Percentiles rank a stretch among this genome's conserved stretches.
These are phyloP conservation scores for Brachionus paranguensis DNA, from an alignment of 1,140 invertebrate species.

Conservation along the genomic window DNA sequence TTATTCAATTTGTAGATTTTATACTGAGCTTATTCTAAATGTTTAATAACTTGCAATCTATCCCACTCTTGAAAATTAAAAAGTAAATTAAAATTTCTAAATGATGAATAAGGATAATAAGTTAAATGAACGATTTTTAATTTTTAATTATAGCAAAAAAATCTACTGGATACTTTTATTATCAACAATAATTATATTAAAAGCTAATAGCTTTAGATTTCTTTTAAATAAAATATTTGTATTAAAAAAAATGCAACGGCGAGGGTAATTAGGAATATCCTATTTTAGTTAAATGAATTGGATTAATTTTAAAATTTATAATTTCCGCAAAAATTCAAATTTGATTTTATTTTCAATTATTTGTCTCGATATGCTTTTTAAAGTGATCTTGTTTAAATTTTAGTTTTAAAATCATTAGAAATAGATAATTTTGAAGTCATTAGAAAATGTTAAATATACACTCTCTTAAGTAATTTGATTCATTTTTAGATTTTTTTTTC, in stretches of 20 bases:
- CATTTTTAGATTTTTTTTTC: neutral
- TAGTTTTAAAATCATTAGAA: neutral
- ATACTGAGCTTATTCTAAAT: too few species aligned
- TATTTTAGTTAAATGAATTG: neutral
- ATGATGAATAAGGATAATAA: neutral
- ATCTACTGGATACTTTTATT: neutral
- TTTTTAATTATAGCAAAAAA: neutral
- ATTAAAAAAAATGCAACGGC: neutral
- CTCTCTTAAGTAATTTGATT: too few species aligned
- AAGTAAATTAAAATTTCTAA: neutral
- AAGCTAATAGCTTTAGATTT: neutral
- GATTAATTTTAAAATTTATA: neutral
- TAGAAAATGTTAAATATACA: neutral
- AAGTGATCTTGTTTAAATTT: neutral
- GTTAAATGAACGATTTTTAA: neutral
- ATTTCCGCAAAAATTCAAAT: neutral
- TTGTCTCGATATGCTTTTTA: neutral
- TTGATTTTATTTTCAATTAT: neutral
- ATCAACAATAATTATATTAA: neutral
- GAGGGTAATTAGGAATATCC: neutral
- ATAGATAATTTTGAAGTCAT: neutral
- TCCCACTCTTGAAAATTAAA: neutral
- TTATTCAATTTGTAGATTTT: neutral
- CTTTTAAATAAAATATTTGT: neutral
- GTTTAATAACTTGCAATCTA: neutral